Percentiles rank a stretch among this genome's conserved stretches.
phyloP scores from a whole-genome alignment of 2,888 invertebrate species.

The Odontomyia ornata region DNA sequence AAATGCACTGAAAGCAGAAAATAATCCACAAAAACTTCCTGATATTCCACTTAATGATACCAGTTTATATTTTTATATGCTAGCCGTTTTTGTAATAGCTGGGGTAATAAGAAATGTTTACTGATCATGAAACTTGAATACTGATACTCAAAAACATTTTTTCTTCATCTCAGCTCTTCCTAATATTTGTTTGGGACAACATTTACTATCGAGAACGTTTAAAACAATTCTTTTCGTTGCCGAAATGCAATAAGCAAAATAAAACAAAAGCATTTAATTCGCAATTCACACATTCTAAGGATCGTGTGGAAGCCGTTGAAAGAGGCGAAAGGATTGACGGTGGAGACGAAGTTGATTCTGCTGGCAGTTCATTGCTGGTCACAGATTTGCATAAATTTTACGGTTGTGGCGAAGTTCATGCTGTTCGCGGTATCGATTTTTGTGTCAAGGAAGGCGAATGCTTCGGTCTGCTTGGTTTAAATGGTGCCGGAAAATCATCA shows the following conservation, averaged over 20 bases:
- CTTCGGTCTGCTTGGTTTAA: conserved; percentile 85
- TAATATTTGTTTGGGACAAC: conserved; percentile 44
- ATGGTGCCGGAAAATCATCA: conserved; percentile 86
- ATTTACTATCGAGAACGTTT: conserved; percentile 36
- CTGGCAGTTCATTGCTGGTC: conserved; percentile 63
- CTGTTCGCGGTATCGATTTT: conserved; percentile 75
- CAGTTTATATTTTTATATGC: conserved; percentile 54
- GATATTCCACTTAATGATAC: conserved; percentile 15
- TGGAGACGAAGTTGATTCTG: neutral
- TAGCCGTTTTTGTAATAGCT: neutral
- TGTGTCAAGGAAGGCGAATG: conserved; percentile 77
- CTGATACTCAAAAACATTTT: neutral
- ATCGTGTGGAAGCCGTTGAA: no score
- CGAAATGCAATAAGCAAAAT: neutral
- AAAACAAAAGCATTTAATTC: neutral
- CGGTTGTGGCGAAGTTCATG: conserved; percentile 66
- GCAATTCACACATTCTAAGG: no score
- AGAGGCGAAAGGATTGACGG: neutral
- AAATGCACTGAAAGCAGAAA: conserved; percentile 50
- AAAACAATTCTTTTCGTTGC: neutral
- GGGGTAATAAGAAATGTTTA: neutral
- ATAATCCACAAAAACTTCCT: neutral
- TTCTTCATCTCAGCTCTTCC: conserved; percentile 36
- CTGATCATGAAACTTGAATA: neutral
- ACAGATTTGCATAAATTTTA: conserved; percentile 72